Base-by-base conservation (phyloP, 2,888 invertebrate genomes). In the Xylota sylvarum region DNA sequence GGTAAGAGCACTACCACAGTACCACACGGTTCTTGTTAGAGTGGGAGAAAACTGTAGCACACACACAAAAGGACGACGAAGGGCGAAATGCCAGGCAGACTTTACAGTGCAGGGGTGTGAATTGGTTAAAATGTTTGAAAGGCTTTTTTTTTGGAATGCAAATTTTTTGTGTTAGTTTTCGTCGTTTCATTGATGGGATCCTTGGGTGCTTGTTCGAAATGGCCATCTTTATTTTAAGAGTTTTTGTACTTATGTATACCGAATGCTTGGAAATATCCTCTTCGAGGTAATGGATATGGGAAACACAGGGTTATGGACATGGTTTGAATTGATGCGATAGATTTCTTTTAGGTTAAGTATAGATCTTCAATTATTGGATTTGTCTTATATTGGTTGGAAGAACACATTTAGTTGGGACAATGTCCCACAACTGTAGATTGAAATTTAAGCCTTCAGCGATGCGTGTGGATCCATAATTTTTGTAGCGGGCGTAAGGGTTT, bases 21-120 rank as follows among this genome's bases (percentile, higher is more conserved):
- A 40, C 48, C 37, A 23, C 37, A 27, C 52, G 19, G 30, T 52
- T 52, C 62, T 30, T 62, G 17, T 37, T 40, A 40, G 62, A 62
- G 73, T 60, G 48, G 73, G 73, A 40, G 62, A 73, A 30, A 50
- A 32, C 46, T 70, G 37, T 60, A 58, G 10, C 48, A 60, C 48
- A 17, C 37, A 50, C 23, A 40, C 48, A 60, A 65, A 65, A 56
- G 64, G 74, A 55, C 27, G 46, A 46, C 19, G 43, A 43, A 76
- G 76, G 48, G 46, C 30, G 65, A 76, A 48, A 27, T 55, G 17
- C 23, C 40, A 19, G 27, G 19, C 48, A 30, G 12, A 19, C 6
- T 55, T 32, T n/a, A 56, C 10, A 17, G 32, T 56, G 32, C 55
- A 74, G 14, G 23, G 55, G 64, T 64, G 73, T 52, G 43, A 32